Evolutionary conservation across 2,113 vertebrate genomes (phyloP).

Genomic region (Chloebia gouldiae): DNA sequence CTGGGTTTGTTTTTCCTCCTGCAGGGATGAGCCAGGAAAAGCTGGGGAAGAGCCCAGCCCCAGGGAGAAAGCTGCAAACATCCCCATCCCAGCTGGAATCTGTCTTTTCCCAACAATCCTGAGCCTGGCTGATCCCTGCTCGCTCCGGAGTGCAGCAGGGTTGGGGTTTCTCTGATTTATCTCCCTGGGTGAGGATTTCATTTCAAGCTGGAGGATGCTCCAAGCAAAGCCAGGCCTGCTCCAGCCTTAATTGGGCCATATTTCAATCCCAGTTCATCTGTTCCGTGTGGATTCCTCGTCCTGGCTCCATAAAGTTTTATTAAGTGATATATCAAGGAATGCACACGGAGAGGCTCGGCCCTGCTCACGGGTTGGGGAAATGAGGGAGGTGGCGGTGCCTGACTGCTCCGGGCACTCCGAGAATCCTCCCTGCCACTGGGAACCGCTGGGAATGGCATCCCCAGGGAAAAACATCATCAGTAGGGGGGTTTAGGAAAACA

Average conservation of each 20-base stretch:
- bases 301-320: conserved; percentile 82
- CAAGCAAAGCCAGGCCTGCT: conserved; percentile 68
- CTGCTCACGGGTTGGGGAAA: background rate
- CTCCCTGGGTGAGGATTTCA: conserved; percentile 66
- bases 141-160: background rate
- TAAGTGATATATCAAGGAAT: conserved; percentile 78
- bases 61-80: background rate
- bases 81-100: background rate
- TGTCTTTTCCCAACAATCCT: fast-evolving
- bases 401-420: fast-evolving
- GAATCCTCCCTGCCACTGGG: fast-evolving
- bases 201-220: conserved; percentile 74
- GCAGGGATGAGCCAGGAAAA: background rate
- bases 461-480: fast-evolving
- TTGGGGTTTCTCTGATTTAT: conserved; percentile 73
- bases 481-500: fast-evolving
- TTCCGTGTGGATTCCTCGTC: conserved; percentile 68
- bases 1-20: background rate
- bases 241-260: conserved; percentile 79
- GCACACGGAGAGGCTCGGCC: background rate
- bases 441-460: fast-evolving
- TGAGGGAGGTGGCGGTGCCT: background rate
- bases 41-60: background rate
- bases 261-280: conserved; percentile 77
- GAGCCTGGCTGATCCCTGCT: background rate